Conservation (phyloP, 2,888 invertebrate species). For the Habroteleia sp. region DNA sequence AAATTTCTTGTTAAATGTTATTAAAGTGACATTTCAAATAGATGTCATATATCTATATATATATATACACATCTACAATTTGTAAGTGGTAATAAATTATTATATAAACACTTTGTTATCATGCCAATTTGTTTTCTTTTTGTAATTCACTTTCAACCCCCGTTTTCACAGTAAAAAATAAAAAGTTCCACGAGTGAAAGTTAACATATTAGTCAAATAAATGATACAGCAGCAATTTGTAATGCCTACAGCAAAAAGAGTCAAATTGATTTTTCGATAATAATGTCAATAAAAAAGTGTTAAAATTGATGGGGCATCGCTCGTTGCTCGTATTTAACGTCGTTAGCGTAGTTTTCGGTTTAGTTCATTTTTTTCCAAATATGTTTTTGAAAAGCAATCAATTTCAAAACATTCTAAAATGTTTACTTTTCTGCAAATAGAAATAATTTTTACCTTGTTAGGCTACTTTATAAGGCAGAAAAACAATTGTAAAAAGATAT, state of each 20-base stretch:
- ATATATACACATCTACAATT: too few species aligned
- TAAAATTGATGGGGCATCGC: conserved; percentile 26
- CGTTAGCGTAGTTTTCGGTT: conserved; percentile 22
- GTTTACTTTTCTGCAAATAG: too few species aligned
- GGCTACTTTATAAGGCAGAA: too few species aligned
- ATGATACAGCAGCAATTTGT: conserved; percentile 20
- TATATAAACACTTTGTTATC: neutral
- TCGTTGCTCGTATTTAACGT: conserved; percentile 20
- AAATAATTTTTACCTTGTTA: too few species aligned
- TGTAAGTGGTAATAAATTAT: too few species aligned
- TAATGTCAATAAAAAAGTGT: conserved; percentile 29
- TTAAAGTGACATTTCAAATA: too few species aligned
- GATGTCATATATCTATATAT: too few species aligned
- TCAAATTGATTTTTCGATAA: conserved; percentile 29
- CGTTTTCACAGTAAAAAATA: conserved; percentile 11
- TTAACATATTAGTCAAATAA: conserved; percentile 29
- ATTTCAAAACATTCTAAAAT: conserved; percentile 5
- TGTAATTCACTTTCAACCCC: conserved; percentile 19
- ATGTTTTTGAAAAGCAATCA: conserved; percentile 16
- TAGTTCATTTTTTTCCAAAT: conserved; percentile 7
- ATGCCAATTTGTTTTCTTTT: neutral
- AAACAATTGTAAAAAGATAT: too few species aligned
- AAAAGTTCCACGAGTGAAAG: conserved; percentile 21
- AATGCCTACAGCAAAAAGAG: conserved; percentile 22
- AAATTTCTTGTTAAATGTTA: too few species aligned